Evolutionary conservation across 2,888 invertebrate species (phyloP).

Genomic region (Theristus sp.): DNA sequence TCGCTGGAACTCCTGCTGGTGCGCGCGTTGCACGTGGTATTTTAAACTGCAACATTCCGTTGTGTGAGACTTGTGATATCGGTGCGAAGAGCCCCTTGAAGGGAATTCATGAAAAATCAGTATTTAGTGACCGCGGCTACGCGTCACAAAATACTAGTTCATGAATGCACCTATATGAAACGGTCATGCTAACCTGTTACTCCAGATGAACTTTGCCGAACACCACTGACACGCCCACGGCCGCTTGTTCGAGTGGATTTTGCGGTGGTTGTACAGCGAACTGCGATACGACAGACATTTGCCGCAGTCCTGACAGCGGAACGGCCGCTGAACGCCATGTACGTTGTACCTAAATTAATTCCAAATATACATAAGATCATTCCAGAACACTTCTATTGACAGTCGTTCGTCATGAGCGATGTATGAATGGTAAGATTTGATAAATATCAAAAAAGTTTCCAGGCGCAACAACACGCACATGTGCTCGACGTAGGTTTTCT

Average conservation of each 20-base stretch:
- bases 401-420: no score
- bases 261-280: constrained; percentile 6
- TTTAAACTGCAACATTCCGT: constrained; percentile 3
- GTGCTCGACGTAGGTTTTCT: constrained; percentile 6
- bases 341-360: constrained; percentile 1
- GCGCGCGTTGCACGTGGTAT: constrained; percentile 5
- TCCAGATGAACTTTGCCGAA: constrained; percentile 2
- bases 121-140: no score
- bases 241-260: constrained; percentile 5
- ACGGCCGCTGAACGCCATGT: constrained; percentile 2
- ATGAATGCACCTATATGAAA: no score
- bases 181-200: constrained; percentile 1
- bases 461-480: constrained; percentile 3
- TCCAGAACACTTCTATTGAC: no score
- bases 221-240: constrained; percentile 2
- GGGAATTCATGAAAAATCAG: no score
- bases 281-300: constrained; percentile 2
- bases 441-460: no score
- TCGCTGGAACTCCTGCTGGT: not conserved
- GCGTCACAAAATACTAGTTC: no score
- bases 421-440: no score
- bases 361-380: no score
- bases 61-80: no score
- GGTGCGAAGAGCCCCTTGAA: no score
- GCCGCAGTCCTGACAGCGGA: constrained; percentile 5